These are phyloP conservation scores for Chlorops oryzae DNA, from an alignment of 1,140 invertebrate genomes.

Conservation along the genomic window DNA sequence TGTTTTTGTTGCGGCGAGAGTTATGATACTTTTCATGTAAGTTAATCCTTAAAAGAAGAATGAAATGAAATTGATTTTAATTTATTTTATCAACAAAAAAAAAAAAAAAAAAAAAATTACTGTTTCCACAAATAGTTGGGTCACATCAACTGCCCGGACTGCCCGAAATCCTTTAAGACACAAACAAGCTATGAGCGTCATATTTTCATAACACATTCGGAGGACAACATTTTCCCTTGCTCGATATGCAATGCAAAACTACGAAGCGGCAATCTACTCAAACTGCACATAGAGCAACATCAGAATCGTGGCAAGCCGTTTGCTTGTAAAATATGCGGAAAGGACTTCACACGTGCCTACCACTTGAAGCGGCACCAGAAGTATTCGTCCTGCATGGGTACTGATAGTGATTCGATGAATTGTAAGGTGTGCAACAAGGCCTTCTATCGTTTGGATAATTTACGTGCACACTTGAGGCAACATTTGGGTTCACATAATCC, in stretches of 20 bases:
- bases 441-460: conserved; percentile 71
- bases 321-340: conserved; percentile 51
- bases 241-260: conserved; percentile 43
- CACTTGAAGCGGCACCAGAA: conserved; percentile 68
- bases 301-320: conserved; percentile 40
- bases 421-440: conserved; percentile 63
- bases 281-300: conserved; percentile 41
- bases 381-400: conserved; percentile 66
- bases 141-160: conserved; percentile 45
- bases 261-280: conserved; percentile 32
- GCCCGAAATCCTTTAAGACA: conserved; percentile 46
- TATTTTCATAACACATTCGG: conserved; percentile 43
- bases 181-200: conserved; percentile 44
- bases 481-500: conserved; percentile 63
- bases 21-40: conserved; percentile 45
- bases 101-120: too few relatives aligned
- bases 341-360: conserved; percentile 68
- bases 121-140: conserved; percentile 25
- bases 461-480: conserved; percentile 66
- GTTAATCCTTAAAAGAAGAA: neutral
- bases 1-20: conserved; percentile 45
- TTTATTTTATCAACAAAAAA: neutral
- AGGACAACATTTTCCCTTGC: conserved; percentile 35
- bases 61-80: neutral
- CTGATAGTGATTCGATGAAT: conserved; percentile 36